A percentile compares a stretch with the other conserved stretches of the same genome.
phyloP scores from a whole-genome alignment of 2,797 vertebrate species.

The Eremophila alpestris region DNA sequence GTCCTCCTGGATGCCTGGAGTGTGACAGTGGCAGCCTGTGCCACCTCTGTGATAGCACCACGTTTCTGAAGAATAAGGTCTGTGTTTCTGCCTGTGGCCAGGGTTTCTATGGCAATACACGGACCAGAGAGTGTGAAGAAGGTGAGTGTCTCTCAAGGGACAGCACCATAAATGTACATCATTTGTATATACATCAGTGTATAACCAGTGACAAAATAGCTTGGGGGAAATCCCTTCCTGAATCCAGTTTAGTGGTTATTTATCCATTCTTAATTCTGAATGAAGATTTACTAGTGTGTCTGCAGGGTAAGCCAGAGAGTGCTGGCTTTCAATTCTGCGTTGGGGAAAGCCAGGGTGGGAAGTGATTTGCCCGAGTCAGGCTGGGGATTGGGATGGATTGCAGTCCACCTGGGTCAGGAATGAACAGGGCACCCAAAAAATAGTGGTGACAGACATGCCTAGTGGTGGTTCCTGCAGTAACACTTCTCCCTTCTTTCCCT shows the following conservation, averaged over 20 bases:
- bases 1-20: constrained; percentile 83
- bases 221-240: neutral
- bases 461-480: neutral
- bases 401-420: neutral
- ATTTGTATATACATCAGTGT: too few species aligned
- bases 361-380: neutral
- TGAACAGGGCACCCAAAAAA: neutral
- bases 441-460: neutral
- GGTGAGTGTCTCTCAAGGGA: constrained; percentile 72
- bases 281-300: neutral
- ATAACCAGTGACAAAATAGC: neutral
- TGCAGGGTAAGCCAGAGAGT: neutral
- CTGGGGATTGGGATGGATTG: neutral
- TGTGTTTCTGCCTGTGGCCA: constrained; percentile 85
- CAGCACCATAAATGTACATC: neutral
- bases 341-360: neutral
- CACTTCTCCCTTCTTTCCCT: neutral
- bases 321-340: neutral
- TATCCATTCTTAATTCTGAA: neutral
- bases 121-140: constrained; percentile 82
- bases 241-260: neutral
- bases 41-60: constrained; percentile 76
- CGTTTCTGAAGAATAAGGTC: constrained; percentile 80
- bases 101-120: constrained; percentile 78
- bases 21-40: constrained; percentile 81